Evolutionary conservation across 2,113 vertebrate species (phyloP).

Genomic region (Elgaria multicarinata): DNA sequence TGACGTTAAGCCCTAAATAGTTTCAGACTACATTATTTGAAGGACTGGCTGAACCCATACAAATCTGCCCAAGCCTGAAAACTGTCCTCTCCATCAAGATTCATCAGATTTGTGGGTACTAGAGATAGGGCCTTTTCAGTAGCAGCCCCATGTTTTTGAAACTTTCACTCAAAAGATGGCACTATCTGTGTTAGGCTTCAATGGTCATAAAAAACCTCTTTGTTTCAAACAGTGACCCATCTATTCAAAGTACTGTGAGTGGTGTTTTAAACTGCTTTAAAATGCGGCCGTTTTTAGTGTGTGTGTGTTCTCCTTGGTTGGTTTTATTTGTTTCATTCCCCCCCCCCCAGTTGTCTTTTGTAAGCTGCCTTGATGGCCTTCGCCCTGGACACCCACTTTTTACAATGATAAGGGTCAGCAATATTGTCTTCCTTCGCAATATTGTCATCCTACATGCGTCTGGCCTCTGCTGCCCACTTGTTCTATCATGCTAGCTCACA

Average conservation of each 20-base stretch:
- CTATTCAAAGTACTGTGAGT: neutral
- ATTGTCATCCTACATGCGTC: neutral
- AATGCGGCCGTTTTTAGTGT: neutral
- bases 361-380: neutral
- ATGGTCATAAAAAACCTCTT: neutral
- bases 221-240: neutral
- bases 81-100: neutral
- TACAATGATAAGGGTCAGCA: neutral
- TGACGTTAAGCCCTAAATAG: no score
- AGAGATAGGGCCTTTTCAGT: neutral
- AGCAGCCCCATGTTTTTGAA: neutral
- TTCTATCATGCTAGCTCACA: conserved; percentile 28
- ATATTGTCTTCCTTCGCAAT: neutral
- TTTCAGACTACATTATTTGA: no score
- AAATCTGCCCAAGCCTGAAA: no score
- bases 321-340: neutral
- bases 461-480: neutral
- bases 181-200: neutral
- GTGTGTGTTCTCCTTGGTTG: neutral
- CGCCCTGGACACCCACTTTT: neutral
- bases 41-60: no score
- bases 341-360: no score
- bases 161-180: neutral
- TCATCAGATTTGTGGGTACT: neutral
- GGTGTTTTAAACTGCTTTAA: neutral